Evolutionary conservation across 1,140 invertebrate genomes (phyloP).

Genomic region (Rhynchophorus ferrugineus): DNA sequence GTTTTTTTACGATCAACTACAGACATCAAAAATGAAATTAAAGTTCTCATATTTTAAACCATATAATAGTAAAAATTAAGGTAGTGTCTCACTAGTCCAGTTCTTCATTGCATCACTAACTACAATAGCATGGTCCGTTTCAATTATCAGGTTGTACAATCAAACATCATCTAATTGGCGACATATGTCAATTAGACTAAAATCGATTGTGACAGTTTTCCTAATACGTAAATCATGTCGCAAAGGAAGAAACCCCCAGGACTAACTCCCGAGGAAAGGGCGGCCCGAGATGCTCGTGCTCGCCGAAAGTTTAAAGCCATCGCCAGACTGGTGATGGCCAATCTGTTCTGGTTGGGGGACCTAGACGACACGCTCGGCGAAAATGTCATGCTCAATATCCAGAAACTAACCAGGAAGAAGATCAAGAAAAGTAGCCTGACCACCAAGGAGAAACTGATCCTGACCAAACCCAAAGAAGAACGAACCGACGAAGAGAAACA

Average conservation of each 20-base stretch:
- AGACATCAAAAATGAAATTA: too few relatives aligned
- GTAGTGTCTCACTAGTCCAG: too few relatives aligned
- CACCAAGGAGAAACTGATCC: conserved; percentile 28
- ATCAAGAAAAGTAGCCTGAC: conserved; percentile 46
- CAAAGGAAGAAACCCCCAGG: conserved; percentile 6
- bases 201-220: too few relatives aligned
- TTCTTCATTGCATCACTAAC: too few relatives aligned
- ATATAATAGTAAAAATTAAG: too few relatives aligned
- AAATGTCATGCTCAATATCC: conserved; percentile 46
- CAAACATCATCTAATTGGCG: too few relatives aligned
- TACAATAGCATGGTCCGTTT: too few relatives aligned
- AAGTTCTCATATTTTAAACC: too few relatives aligned
- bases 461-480: conserved; percentile 44
- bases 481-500: conserved; percentile 47
- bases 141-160: too few relatives aligned
- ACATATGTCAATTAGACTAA: too few relatives aligned
- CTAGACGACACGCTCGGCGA: conserved; percentile 42
- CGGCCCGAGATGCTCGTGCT: conserved; percentile 38
- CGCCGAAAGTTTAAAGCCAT: conserved; percentile 49
- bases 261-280: conserved; percentile 32
- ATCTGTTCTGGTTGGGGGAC: conserved; percentile 49
- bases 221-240: too few relatives aligned
- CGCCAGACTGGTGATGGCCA: conserved; percentile 47
- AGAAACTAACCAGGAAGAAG: conserved; percentile 43
- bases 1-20: too few relatives aligned